These are phyloP conservation scores for Setophaga kirtlandii DNA, from an alignment of 2,113 vertebrate genomes.

Conservation along the genomic window DNA sequence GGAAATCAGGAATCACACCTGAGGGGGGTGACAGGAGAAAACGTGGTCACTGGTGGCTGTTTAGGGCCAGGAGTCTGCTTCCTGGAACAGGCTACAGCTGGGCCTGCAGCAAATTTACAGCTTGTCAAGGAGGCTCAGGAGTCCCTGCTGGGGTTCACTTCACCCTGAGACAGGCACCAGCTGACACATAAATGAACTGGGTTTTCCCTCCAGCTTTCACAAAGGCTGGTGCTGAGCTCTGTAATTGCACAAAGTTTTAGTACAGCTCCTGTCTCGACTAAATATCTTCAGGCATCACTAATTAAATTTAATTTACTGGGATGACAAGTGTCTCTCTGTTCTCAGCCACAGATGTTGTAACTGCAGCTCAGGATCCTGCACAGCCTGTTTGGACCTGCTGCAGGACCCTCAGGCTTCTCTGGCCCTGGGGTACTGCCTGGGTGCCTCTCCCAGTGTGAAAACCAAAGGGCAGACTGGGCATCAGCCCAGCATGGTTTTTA, in stretches of 20 bases:
- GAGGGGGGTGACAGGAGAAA: not conserved
- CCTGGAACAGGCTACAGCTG: not conserved
- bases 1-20: not conserved
- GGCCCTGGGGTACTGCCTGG: not conserved
- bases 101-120: not conserved
- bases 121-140: not conserved
- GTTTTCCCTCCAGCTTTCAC: not conserved
- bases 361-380: not conserved
- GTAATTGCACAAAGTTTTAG: not conserved
- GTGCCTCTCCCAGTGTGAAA: not conserved
- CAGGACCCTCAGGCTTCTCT: not conserved
- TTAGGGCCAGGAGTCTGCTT: not conserved
- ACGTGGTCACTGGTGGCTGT: fast-evolving
- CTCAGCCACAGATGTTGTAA: not conserved
- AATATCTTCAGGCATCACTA: not conserved
- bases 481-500: not conserved
- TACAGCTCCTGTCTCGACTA: not conserved
- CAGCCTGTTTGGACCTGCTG: not conserved
- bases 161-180: not conserved
- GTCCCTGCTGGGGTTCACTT: not conserved
- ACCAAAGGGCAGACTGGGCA: fast-evolving
- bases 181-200: not conserved
- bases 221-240: not conserved
- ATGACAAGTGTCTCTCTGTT: not conserved
- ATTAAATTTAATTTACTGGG: not conserved